Evolutionary conservation across 2,113 vertebrate species (phyloP).

Genomic region (Alligator mississippiensis): DNA sequence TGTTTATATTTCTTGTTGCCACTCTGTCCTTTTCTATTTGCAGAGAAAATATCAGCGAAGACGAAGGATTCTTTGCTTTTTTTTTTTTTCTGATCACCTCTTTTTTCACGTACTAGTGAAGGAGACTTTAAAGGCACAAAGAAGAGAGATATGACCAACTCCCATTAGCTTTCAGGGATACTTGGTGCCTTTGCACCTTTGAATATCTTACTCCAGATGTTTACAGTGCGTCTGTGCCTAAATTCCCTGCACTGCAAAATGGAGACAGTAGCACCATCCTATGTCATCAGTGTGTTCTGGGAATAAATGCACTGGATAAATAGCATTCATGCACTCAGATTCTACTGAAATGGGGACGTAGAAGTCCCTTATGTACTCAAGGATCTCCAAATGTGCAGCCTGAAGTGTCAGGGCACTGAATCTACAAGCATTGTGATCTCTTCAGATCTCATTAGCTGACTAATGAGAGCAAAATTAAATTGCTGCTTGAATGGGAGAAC

Average conservation of each 20-base stretch:
- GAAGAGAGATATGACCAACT: background rate
- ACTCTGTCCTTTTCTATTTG: background rate
- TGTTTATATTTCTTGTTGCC: background rate
- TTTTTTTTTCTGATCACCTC: background rate
- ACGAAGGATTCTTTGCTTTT: background rate
- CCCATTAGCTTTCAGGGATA: background rate
- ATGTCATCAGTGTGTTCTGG: no score
- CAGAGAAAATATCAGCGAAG: background rate
- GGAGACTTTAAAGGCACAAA: background rate
- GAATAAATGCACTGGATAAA: no score
- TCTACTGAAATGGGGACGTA: no score
- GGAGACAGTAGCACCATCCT: background rate
- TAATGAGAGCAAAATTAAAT: constrained; percentile 5
- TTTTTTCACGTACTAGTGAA: background rate
- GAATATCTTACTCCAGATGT: background rate
- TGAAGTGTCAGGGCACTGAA: background rate
- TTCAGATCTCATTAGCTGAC: background rate
- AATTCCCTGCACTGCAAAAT: background rate
- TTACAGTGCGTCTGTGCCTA: background rate
- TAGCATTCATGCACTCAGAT: no score
- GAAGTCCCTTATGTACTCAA: no score
- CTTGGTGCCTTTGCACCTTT: background rate
- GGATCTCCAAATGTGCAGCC: background rate
- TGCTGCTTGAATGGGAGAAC: background rate
- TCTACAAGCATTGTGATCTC: constrained; percentile 4